These are phyloP conservation scores for Notothenia rossii DNA, from an alignment of 2,113 vertebrate species.

Conservation along the genomic window DNA sequence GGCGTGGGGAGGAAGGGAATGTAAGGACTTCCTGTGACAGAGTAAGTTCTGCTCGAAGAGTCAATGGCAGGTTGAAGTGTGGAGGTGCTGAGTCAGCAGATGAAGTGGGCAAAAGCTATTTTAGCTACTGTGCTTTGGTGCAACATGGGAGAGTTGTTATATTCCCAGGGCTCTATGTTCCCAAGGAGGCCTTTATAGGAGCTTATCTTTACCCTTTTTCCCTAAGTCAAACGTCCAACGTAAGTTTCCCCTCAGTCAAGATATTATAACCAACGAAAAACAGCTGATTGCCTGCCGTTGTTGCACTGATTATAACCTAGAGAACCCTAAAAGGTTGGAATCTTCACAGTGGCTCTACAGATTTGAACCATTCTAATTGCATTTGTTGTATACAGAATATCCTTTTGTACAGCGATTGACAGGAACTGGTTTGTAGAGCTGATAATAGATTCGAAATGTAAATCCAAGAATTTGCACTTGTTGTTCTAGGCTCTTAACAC, in stretches of 20 bases:
- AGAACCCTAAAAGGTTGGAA: neutral
- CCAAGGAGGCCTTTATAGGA: neutral
- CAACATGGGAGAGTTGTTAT: neutral
- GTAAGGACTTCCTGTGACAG: slow-evolving; percentile 62
- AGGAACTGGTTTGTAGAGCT: neutral
- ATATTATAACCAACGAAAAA: too few species aligned
- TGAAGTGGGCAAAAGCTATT: neutral
- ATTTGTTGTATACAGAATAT: neutral
- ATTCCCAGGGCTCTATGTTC: neutral
- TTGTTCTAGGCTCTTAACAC: neutral
- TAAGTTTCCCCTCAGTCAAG: neutral
- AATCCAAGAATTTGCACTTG: neutral
- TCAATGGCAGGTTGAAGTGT: slow-evolving; percentile 8
- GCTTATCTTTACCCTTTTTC: neutral
- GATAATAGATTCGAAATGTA: neutral
- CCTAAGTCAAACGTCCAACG: too few species aligned
- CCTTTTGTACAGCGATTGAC: too few species aligned
- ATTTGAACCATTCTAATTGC: neutral
- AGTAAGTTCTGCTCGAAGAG: neutral
- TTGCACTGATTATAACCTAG: neutral
- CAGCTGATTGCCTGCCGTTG: neutral
- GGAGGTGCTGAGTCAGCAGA: slow-evolving; percentile 4
- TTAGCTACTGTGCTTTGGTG: neutral
- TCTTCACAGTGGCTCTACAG: neutral
- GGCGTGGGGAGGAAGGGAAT: neutral